A percentile compares a stretch with the other conserved stretches of the same genome.
Evolutionary conservation across 2,888 invertebrate genomes (phyloP).

Genomic region (Caenorhabditis wallacei): DNA sequence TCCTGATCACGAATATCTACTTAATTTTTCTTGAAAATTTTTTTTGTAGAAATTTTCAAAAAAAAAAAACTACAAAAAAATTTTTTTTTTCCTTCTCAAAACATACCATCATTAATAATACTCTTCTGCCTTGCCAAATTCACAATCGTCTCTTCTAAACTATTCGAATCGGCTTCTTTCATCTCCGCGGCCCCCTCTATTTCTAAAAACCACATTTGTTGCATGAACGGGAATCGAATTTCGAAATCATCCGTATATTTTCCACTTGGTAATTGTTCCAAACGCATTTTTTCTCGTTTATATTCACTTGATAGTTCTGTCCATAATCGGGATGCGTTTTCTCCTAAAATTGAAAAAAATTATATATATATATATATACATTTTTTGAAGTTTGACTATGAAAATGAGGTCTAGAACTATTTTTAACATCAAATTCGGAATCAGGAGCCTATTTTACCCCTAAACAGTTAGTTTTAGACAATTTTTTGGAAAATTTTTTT

Average conservation of each 20-base stretch:
- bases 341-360: no score
- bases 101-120: conserved; percentile 1
- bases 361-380: no score
- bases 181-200: conserved; percentile 28
- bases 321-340: conserved; percentile 51
- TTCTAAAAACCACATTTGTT: conserved; percentile 60
- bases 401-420: background rate
- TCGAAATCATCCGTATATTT: conserved; percentile 47
- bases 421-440: no score
- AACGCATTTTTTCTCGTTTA: conserved; percentile 42
- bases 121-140: conserved; percentile 28
- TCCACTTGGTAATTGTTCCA: conserved; percentile 52
- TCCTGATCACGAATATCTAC: no score
- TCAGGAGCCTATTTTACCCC: no score
- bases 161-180: conserved; percentile 52
- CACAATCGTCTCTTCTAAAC: conserved; percentile 38
- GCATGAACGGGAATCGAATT: conserved; percentile 46
- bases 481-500: no score
- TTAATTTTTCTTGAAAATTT: no score
- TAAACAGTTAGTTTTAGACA: no score
- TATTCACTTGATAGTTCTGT: conserved; percentile 52
- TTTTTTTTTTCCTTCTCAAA: no score
- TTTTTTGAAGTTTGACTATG: no score
- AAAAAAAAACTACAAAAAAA: no score
- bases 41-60: no score